Evolutionary conservation across 1,140 invertebrate species (phyloP), one percentile per base, ranked within the genome.

Genomic region (Teleogryllus occipitalis): DNA sequence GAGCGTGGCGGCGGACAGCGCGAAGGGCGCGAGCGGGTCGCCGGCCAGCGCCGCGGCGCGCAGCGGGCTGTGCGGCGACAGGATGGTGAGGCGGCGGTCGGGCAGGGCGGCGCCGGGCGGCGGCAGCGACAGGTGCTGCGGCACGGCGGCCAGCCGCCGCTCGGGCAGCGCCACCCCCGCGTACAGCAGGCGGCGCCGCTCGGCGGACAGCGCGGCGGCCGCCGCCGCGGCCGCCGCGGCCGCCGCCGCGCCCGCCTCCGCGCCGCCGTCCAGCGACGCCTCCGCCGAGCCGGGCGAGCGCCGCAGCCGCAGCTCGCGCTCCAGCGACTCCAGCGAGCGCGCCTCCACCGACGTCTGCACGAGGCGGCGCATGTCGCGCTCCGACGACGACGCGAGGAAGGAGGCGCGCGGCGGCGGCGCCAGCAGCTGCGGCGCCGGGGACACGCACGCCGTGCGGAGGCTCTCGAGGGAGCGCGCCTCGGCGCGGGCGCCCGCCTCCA

Each of bases 51-150:
- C 81, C 21, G 83, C 86, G 46, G 88, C 84, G 8, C 88, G 87
- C 12, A 90, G 85, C 0, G 92, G 93, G 82, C 91, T 93, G 84
- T 93, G 92, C 0, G 93, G 93, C 74, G 92, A 93, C 72, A 94
- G 85, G 75, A 94, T 94, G 8, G 91, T 93, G 46, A 94, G 88
- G 74, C 87, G 89, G 21, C 90, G 83, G 78, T 91, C 90, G 86
- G 84, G 83, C 89, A 76, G 87, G 89, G 83, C 83, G 83, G 74
- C 82, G 46, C 88, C 88, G 0, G 92, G 91, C 0, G 92, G 92
- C 0, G 90, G 90, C 22, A 94, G 84, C 81, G 92, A 93, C 8
- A 94, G 85, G 82, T 94, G 91, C 78, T 92, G 91, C 4, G 92
- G 89, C 12, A 88, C 84, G 18, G 87, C 87, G 27, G 87, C 86